Conservation (phyloP, 2,888 invertebrate species). For the Lasioglossum malachurum region DNA sequence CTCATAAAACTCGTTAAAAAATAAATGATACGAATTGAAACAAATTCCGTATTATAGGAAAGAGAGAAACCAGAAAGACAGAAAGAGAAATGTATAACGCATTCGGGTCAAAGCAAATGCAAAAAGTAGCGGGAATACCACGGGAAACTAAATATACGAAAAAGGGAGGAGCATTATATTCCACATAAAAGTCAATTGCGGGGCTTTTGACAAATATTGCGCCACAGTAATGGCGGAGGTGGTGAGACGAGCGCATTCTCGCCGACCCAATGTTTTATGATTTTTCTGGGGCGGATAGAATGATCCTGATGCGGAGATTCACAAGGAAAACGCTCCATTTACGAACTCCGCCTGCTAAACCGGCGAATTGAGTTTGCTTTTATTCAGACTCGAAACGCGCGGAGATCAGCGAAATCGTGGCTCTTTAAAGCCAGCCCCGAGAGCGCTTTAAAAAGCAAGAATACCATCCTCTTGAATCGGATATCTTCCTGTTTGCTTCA, state of each 20-base stretch:
- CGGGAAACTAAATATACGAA: neutral
- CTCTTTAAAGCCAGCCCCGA: conserved; percentile 28
- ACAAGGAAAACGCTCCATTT: conserved; percentile 42
- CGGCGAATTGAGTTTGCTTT: conserved; percentile 45
- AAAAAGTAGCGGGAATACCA: neutral
- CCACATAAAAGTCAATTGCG: neutral
- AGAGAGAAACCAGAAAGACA: neutral
- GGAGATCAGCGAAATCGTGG: conserved; percentile 32
- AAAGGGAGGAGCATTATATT: neutral
- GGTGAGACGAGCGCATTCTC: conserved; percentile 65
- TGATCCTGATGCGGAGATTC: conserved; percentile 28
- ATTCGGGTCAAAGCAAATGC: neutral
- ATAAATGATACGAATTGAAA: neutral
- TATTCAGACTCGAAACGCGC: conserved; percentile 32
- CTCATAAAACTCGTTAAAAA: neutral
- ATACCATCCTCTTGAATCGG: neutral
- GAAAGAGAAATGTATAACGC: neutral
- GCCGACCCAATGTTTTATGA: conserved; percentile 52
- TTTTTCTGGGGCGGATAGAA: conserved; percentile 44
- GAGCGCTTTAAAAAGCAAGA: conserved; percentile 27
- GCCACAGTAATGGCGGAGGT: conserved; percentile 35
- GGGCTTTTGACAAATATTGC: conserved; percentile 65
- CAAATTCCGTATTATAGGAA: neutral
- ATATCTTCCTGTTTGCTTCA: conserved; percentile 17
- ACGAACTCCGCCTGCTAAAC: conserved; percentile 31